Conservation (phyloP, 2,797 vertebrate genomes). For the Myotis vivesi region DNA sequence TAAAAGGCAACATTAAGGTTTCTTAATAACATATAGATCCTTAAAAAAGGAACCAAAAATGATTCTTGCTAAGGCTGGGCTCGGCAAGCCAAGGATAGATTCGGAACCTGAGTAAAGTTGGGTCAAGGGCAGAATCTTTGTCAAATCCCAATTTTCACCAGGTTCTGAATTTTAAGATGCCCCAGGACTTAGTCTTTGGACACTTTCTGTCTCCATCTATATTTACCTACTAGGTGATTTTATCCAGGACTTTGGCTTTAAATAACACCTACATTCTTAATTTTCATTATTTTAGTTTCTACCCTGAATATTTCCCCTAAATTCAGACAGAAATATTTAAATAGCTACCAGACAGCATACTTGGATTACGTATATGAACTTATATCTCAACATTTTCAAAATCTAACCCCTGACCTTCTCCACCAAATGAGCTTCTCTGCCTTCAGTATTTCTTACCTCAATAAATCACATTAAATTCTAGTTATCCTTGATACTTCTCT, state of each 20-base stretch:
- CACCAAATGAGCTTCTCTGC: neutral
- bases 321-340: neutral
- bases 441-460: neutral
- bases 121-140: neutral
- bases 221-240: neutral
- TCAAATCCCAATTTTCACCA: neutral
- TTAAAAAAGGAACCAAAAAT: neutral
- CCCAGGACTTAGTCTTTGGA: neutral
- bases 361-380: neutral
- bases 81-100: rapidly evolving
- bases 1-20: neutral
- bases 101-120: neutral
- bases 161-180: neutral
- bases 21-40: neutral
- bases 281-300: neutral
- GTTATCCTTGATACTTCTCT: neutral
- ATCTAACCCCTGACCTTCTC: neutral
- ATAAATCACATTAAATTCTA: neutral
- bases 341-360: neutral
- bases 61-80: neutral
- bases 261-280: neutral
- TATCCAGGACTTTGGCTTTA: neutral
- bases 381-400: neutral
- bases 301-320: neutral
- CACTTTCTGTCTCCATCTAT: neutral